Conservation (phyloP, 2,113 vertebrate species). For the Lophotis ruficrista region DNA sequence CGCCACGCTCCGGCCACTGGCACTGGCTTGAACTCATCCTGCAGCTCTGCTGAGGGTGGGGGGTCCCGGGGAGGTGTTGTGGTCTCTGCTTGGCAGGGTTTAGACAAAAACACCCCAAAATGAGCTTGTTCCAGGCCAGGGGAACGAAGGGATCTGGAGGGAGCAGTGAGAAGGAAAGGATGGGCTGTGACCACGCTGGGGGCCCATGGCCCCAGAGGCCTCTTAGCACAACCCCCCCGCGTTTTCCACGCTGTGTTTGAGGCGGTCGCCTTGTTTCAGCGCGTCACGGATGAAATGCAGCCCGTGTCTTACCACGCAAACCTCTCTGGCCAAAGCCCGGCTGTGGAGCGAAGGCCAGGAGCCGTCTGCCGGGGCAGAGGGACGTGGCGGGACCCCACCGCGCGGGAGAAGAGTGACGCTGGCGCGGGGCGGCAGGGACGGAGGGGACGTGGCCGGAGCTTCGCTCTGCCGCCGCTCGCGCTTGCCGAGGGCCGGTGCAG, state of each 20-base stretch:
- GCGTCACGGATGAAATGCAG: accelerated
- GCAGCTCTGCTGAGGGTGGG: background rate
- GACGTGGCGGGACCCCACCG: background rate
- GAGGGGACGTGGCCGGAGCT: accelerated
- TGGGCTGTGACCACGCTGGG: accelerated
- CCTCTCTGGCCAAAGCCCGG: accelerated
- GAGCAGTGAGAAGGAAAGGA: background rate
- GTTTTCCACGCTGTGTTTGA: background rate
- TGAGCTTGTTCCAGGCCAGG: background rate
- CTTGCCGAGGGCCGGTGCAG: accelerated
- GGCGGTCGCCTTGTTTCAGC: accelerated
- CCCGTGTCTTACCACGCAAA: background rate
- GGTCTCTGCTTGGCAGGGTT: background rate
- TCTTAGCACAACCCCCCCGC: background rate
- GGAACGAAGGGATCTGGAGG: background rate
- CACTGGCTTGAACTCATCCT: accelerated
- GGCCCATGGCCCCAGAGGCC: accelerated
- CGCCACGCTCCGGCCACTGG: accelerated
- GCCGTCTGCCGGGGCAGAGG: background rate
- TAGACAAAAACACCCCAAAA: background rate
- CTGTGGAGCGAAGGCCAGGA: background rate
- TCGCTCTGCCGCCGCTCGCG: background rate
- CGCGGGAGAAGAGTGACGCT: accelerated
- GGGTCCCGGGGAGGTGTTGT: accelerated
- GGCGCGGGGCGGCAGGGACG: accelerated